Evolutionary conservation across 2,113 vertebrate species (phyloP).

Genomic region (Arothron firmamentum): DNA sequence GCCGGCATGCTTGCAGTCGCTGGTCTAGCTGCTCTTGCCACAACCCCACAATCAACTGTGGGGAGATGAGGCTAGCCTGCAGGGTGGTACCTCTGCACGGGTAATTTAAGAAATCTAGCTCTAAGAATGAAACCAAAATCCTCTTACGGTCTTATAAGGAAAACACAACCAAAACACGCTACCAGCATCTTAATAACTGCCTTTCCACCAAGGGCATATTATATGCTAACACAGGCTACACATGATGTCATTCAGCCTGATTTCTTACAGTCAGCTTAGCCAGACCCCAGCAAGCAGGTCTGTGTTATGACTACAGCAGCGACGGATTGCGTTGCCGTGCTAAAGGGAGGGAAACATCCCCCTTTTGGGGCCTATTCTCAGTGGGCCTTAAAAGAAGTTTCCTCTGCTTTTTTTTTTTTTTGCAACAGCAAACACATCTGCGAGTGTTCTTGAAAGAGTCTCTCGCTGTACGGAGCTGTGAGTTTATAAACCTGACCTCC

Average conservation of each 20-base stretch:
- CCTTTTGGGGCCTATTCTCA: constrained; percentile 29
- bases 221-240: constrained; percentile 35
- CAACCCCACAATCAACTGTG: constrained; percentile 51
- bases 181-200: constrained; percentile 53
- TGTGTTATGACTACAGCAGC: constrained; percentile 60
- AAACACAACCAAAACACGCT: constrained; percentile 34
- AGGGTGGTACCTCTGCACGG: constrained; percentile 46
- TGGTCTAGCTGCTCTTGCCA: constrained; percentile 45
- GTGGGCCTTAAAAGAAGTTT: constrained; percentile 33
- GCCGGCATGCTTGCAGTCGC: constrained; percentile 46
- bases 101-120: constrained; percentile 59
- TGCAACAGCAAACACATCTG: constrained; percentile 3
- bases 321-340: constrained; percentile 31
- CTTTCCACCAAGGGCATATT: constrained; percentile 46
- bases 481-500: constrained; percentile 67
- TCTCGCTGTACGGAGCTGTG: constrained; percentile 42
- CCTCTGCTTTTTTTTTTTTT: constrained; percentile 20
- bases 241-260: constrained; percentile 50
- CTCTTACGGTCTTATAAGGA: constrained; percentile 38
- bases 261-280: constrained; percentile 32
- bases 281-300: constrained; percentile 31
- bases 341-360: constrained; percentile 35
- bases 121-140: constrained; percentile 65
- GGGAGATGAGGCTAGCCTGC: constrained; percentile 46
- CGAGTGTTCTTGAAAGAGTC: constrained; percentile 33